Base-by-base conservation (phyloP, 2,888 invertebrate genomes). In the Linnaemya tessellans region DNA sequence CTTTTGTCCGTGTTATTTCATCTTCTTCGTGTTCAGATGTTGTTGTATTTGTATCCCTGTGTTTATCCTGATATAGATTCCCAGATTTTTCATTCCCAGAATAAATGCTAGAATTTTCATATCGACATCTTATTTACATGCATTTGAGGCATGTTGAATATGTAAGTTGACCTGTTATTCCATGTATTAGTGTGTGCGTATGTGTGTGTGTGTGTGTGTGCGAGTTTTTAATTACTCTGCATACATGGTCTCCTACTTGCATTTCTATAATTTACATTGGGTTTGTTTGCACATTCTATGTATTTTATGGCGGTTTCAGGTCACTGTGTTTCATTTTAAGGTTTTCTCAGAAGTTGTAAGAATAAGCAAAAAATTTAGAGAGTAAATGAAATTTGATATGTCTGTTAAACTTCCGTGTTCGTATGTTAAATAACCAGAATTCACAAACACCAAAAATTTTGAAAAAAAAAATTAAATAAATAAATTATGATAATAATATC, bases 311-410 rank as follows among this genome's bases (percentile, higher is more conserved):
- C 25, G 35, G 18, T 22, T 56, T 62, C 41, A 41, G 71, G 64
- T 58, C 64, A 71, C 4, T 74, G n/a, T 64, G 22, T 15, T 56
- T 54, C 13, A 18, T 58, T 68, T 38, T 51, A 5, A 30, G 22
- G 9, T 64, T 58, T 86, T 68, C 84, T 51, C 10, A 68, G 86
- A 86, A 86, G 15, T 86, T 73, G 80, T 77, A 77, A 18, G 73
- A 75, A 78, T 18, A 77, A 80, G 71, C 65, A 41, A 62, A 70
- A 73, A 68, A 2, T 38, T 56, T 18, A n/a, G 51, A 49, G 8
- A 49, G 46, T 7, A n/a, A 15, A 46, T 46, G 46, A 46, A 46
- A 46, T 46, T n/a, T 46, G 46, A 46, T n/a, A 15, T 46, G 46
- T 41, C 11, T 41, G 41, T 41, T 41, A 11, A 11, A 41, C 13